Conservation (phyloP, 2,113 vertebrate genomes). For the Microtus richardsoni region DNA sequence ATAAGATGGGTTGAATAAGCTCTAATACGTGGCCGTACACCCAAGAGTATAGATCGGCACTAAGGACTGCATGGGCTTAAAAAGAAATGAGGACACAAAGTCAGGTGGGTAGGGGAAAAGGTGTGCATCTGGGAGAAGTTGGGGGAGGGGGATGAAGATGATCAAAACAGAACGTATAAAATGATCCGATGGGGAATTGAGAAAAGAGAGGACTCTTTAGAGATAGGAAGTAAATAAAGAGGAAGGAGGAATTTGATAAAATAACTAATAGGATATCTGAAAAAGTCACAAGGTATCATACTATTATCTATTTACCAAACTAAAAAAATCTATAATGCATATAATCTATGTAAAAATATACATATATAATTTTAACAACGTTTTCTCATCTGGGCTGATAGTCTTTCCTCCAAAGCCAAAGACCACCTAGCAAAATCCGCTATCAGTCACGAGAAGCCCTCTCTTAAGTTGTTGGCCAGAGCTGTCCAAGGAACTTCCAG, state of each 20-base stretch:
- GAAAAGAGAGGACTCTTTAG: neutral
- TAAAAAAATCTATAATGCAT: neutral
- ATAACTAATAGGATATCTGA: neutral
- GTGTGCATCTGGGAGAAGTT: neutral
- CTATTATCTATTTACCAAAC: neutral
- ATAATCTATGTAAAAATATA: neutral
- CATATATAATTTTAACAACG: neutral
- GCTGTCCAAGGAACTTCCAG: neutral
- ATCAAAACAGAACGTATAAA: neutral
- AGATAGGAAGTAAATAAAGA: neutral
- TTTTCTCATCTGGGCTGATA: neutral
- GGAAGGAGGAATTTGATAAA: neutral
- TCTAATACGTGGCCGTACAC: neutral
- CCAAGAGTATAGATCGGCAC: neutral
- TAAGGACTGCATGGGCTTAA: neutral
- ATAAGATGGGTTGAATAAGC: neutral
- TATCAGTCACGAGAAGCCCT: neutral
- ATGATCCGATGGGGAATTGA: neutral
- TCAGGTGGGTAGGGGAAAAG: neutral
- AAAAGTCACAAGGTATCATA: neutral
- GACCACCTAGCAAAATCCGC: neutral
- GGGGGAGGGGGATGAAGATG: neutral
- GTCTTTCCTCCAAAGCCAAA: neutral
- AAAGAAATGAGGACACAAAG: neutral
- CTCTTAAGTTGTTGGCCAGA: neutral